These are phyloP conservation scores for Acromyrmex echinatior DNA, from an alignment of 1,140 invertebrate genomes.

Conservation along the genomic window DNA sequence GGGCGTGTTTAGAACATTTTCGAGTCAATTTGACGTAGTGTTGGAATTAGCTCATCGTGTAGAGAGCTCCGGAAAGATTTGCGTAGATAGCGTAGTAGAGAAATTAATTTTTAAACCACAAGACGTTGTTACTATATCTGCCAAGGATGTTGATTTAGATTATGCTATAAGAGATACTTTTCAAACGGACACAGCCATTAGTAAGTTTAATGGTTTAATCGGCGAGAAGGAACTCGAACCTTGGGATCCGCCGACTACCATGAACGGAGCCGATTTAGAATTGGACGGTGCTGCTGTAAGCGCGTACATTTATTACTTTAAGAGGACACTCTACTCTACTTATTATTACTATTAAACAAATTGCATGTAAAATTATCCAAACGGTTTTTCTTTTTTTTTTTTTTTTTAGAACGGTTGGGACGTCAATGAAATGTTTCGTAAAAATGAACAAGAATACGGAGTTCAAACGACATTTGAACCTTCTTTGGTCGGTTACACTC, in stretches of 20 bases:
- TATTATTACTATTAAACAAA: background rate
- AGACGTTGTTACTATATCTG: constrained; percentile 93
- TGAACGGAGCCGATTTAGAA: constrained; percentile 89
- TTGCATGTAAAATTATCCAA: background rate
- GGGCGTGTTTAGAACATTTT: constrained; percentile 95
- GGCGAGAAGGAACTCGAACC: constrained; percentile 95
- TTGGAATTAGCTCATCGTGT: constrained; percentile 94
- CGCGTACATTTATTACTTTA: constrained; percentile 58
- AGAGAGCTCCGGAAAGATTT: constrained; percentile 89
- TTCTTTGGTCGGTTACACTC: constrained; percentile 94
- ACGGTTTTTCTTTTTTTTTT: too few species aligned
- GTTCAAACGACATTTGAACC: constrained; percentile 96
- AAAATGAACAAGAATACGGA: constrained; percentile 96
- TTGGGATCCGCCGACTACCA: constrained; percentile 91
- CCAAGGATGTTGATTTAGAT: constrained; percentile 94
- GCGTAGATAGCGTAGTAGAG: constrained; percentile 91
- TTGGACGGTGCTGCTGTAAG: constrained; percentile 89
- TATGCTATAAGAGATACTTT: constrained; percentile 95
- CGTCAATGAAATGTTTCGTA: constrained; percentile 97
- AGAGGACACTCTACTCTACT: background rate
- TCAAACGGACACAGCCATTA: constrained; percentile 94
- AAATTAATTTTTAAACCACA: constrained; percentile 94
- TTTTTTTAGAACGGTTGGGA: constrained; percentile 95
- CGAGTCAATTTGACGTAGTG: constrained; percentile 93
- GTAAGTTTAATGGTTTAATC: constrained; percentile 88